Conservation (phyloP, 2,797 vertebrate genomes). For the Anguilla anguilla region DNA sequence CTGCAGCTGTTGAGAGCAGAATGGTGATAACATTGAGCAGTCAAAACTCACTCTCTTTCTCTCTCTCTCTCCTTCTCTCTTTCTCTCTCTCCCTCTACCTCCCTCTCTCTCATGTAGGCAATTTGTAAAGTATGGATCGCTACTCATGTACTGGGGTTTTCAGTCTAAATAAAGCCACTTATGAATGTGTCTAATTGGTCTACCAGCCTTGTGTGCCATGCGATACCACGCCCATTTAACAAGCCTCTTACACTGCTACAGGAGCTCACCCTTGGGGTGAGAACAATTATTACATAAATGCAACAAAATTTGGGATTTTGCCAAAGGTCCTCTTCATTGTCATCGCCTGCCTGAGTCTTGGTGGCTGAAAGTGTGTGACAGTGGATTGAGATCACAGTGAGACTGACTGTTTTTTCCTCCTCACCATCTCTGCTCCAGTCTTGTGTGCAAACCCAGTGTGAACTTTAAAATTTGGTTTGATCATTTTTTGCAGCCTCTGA, state of each 20-base stretch:
- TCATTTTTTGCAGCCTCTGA: no score
- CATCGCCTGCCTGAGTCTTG: not conserved
- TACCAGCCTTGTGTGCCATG: not conserved
- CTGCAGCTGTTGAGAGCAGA: constrained; percentile 46
- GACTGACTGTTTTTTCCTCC: not conserved
- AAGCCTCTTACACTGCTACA: not conserved
- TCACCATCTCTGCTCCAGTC: not conserved
- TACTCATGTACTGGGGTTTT: not conserved
- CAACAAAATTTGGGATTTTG: not conserved
- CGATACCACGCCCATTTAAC: not conserved
- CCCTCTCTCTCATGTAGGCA: not conserved
- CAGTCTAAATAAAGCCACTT: constrained; percentile 28
- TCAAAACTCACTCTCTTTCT: constrained; percentile 24
- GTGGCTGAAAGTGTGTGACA: not conserved
- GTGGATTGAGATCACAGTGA: not conserved
- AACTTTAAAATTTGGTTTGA: not conserved
- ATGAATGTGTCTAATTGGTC: not conserved
- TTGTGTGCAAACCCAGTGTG: not conserved
- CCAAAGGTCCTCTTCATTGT: not conserved
- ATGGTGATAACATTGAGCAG: constrained; percentile 37
- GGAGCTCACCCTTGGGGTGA: not conserved
- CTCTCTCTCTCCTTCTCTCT: constrained; percentile 2
- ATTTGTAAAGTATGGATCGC: not conserved
- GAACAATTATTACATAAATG: constrained; percentile 9
- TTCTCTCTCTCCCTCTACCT: not conserved